These are phyloP conservation scores for Brienomyrus longianalis DNA, from an alignment of 2,113 vertebrate genomes.

Conservation along the genomic window DNA sequence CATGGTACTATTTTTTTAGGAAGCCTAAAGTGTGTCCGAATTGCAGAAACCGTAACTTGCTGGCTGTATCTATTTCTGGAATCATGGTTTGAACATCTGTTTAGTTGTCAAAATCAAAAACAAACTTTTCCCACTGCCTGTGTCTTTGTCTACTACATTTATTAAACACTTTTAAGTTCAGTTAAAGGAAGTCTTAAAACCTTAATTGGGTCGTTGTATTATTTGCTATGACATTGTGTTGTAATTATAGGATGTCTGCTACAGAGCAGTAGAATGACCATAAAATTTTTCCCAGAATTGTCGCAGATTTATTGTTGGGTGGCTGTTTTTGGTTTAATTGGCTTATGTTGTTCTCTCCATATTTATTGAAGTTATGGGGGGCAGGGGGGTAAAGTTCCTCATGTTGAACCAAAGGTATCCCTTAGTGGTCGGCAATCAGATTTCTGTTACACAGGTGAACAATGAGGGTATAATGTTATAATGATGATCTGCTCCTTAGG, in stretches of 20 bases:
- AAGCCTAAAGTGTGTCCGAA: background rate
- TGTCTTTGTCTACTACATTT: background rate
- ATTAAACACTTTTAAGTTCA: background rate
- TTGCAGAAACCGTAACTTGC: background rate
- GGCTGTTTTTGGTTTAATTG: conserved; percentile 1
- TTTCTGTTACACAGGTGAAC: background rate
- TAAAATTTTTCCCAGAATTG: background rate
- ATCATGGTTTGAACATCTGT: background rate
- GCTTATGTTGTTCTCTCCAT: background rate
- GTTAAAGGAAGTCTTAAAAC: background rate
- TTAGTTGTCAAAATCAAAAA: background rate
- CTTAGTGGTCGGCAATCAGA: background rate
- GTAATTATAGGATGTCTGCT: background rate
- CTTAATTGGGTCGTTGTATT: background rate
- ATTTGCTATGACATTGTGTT: background rate
- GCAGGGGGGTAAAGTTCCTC: background rate
- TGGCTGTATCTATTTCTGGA: background rate
- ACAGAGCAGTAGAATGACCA: background rate
- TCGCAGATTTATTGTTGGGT: background rate
- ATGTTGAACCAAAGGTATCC: background rate
- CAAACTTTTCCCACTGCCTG: background rate
- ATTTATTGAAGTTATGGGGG: background rate
- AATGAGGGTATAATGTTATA: background rate
- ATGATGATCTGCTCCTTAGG: background rate
- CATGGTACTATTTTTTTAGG: background rate